These are phyloP conservation scores for Heliconius charithonia DNA, from an alignment of 2,888 invertebrate species.

Conservation along the genomic window DNA sequence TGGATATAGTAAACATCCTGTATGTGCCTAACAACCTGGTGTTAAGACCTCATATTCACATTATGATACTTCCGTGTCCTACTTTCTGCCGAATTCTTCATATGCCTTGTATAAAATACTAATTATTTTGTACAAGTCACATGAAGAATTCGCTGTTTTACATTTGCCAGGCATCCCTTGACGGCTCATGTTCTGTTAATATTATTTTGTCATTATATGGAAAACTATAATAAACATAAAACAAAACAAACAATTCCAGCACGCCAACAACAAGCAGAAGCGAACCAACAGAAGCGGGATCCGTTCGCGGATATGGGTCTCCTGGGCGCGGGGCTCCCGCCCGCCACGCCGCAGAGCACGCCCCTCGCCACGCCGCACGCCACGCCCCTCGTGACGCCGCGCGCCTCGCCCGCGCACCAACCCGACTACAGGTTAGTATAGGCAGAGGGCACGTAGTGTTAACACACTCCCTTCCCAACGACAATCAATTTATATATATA, in stretches of 20 bases:
- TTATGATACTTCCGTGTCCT: no score
- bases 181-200: no score
- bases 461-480: background rate
- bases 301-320: slow-evolving; percentile 89
- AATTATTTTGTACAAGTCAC: no score
- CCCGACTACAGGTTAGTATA: slow-evolving; percentile 72
- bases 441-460: background rate
- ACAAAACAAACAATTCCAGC: slow-evolving; percentile 49
- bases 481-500: no score
- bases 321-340: slow-evolving; percentile 54
- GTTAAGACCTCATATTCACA: no score
- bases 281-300: slow-evolving; percentile 81
- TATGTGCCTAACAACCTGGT: no score
- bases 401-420: slow-evolving; percentile 73
- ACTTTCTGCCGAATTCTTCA: no score
- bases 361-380: slow-evolving; percentile 63
- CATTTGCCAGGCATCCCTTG: no score
- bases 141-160: no score
- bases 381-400: slow-evolving; percentile 65
- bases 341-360: slow-evolving; percentile 64
- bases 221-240: background rate
- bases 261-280: slow-evolving; percentile 64
- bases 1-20: no score
- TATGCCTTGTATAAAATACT: no score
- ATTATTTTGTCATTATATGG: no score